These are phyloP conservation scores for Decapterus maruadsi DNA, from an alignment of 2,797 vertebrate genomes.

Conservation along the genomic window DNA sequence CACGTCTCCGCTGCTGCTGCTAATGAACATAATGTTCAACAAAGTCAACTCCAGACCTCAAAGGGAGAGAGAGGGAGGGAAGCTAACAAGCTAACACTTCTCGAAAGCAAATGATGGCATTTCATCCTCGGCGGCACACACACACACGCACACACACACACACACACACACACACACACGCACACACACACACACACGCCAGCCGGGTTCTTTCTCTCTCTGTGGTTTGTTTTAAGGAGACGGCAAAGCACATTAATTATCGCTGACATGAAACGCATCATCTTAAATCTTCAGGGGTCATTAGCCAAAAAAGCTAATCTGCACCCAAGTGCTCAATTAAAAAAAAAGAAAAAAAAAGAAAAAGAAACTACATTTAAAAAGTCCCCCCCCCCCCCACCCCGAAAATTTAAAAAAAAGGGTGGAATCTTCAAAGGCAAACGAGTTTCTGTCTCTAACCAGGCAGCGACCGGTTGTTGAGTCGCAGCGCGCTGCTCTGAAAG, in stretches of 20 bases:
- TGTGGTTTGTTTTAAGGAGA: constrained; percentile 2
- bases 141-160: too few species aligned
- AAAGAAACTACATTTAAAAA: not conserved
- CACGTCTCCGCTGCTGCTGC: constrained; percentile 5
- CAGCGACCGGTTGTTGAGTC: constrained; percentile 37
- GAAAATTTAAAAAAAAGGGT: not conserved
- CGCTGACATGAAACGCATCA: constrained; percentile 1
- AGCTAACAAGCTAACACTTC: constrained; percentile 45
- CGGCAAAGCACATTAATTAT: not conserved
- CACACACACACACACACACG: too few species aligned
- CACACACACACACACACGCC: too few species aligned
- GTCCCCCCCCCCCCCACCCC: not conserved
- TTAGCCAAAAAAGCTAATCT: constrained; percentile 3
- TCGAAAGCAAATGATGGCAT: not conserved
- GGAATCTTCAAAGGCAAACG: constrained; percentile 26
- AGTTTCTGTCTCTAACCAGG: constrained; percentile 35
- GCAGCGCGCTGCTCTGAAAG: constrained; percentile 44
- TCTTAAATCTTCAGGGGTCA: constrained; percentile 2
- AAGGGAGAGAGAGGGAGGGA: constrained; percentile 9
- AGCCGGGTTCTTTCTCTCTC: too few species aligned
- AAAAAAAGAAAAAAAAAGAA: not conserved
- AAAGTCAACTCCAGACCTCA: constrained; percentile 40
- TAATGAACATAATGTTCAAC: constrained; percentile 62
- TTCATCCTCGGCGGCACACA: constrained; percentile 4
- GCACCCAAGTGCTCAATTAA: constrained; percentile 30